Evolutionary conservation across 30 jellyfish, hydroid and myxozoan genomes (phyloP), one percentile per base, ranked within the genome.

Genomic region (Aurelia coerulea): DNA sequence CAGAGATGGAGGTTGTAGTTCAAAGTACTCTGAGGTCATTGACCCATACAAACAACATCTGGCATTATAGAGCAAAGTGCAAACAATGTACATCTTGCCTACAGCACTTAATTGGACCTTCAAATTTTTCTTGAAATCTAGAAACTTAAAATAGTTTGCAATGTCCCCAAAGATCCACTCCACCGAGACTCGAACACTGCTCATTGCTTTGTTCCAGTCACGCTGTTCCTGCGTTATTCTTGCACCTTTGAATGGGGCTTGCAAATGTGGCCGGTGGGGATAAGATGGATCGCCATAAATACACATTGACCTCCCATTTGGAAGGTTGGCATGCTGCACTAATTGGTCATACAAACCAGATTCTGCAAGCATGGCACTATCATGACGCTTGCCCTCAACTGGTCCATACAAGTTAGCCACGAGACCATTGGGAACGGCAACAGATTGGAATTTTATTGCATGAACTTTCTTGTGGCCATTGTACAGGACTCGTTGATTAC

Each of bases 161-260:
- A 82, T 87, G 65, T 78, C 96, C 75, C 96, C 98, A 80, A 91
- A 91, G 23, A 91, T 62, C 97, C 97, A 90, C 72, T 90, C 97
- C 50, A 84, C 91, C 1, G 88, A 60, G 2, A 81, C 91, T 29
- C 93, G 53, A 19, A 80, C 96, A 67, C 62, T 68, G 46, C 93
- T 88, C 92, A 88, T 77, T 5, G 84, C 10, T 60, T 39, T 31
- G 73, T 85, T 85, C 41, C 18, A 85, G 23, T 29, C 74, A 1
- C 60, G 15, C 75, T 85, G 88, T 29, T 37, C 51, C 15, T 85
- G 84, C 5, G 85, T 70, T 13, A 84, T 31, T 8, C 46, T 31
- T 23, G 65, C 68, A 29, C 68, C 74, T 19, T 62, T 68, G 60
- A 53, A 76, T 17, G 77, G 62, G 23, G 75, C 50, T 52, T 75